Base-by-base conservation (phyloP, 2,797 vertebrate genomes). In the Periparus ater region DNA sequence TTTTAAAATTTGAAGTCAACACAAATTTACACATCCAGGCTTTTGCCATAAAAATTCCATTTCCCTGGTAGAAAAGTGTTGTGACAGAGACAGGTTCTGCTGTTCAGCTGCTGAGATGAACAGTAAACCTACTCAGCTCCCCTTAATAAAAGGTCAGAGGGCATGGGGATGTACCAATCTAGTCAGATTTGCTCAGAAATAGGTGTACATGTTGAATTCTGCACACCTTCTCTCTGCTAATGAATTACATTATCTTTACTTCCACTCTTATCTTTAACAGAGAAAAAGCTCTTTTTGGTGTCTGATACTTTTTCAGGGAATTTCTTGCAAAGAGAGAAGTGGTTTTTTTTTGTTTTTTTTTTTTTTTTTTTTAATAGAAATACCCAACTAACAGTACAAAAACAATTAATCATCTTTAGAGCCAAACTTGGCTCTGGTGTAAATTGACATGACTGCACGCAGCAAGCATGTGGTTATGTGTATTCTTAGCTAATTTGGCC, bases 401-500 rank as follows among this genome's bases (percentile, higher is more conserved):
- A 71, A 0, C 44, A 73, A 44, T 38, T 9, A 16, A 87, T 62
- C 34, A 74, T 58, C 36, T 75, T 75, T 57, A 66, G 73, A 75
- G 63, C 54, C 73, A 75, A 84, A 70, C 25, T 51, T 85, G 76
- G 68, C 62, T n/a, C 62, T n/a, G 18, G 48, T 27, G 36, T 44
- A 61, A 89, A 83, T 48, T 61, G 38, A 44, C 38, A 27, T 65
- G 70, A 62, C 70, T 66, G 61, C 60, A 88, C 7, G 11, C 5
- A 2, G 21, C 13, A 76, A 58, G 74, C 58, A 60, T 48, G 85
- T 57, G 54, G 22, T 44, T 78, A 48, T 13, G 80, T 81, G 47
- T 82, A 76, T 88, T 75, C 71, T 81, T 73, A 73, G 76, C 73
- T 65, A 81, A 89, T 81, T 68, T 85, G 65, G 50, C 70, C 68